phyloP scores from a whole-genome alignment of 1,140 invertebrate genomes.

The Batillaria attramentaria region DNA sequence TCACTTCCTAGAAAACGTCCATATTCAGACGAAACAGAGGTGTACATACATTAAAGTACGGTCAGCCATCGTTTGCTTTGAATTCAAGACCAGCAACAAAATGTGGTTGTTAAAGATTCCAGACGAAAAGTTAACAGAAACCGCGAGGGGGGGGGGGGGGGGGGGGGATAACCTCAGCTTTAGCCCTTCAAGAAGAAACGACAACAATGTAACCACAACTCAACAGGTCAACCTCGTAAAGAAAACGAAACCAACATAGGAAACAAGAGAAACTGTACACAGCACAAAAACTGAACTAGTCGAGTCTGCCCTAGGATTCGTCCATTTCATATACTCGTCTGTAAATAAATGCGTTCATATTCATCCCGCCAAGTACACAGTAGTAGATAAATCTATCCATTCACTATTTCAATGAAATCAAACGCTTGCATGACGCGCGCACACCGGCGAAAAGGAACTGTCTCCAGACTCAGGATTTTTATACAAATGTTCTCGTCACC shows the following conservation, averaged over 20 bases:
- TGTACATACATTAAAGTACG: background rate
- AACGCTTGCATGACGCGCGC: too few relatives aligned
- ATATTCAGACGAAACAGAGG: background rate
- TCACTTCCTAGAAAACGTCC: background rate
- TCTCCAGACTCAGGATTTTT: too few relatives aligned
- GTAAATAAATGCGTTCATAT: too few relatives aligned
- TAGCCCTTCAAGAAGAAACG: too few relatives aligned
- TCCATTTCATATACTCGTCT: too few relatives aligned
- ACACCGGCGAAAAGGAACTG: too few relatives aligned
- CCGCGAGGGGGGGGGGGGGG: too few relatives aligned
- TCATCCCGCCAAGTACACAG: too few relatives aligned
- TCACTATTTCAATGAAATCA: too few relatives aligned
- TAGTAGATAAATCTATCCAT: too few relatives aligned
- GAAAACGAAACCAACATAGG: background rate
- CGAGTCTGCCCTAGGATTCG: background rate
- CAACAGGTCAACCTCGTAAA: background rate
- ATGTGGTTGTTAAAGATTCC: background rate
- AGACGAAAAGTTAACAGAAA: background rate
- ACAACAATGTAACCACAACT: background rate
- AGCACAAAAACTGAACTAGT: background rate
- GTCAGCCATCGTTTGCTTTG: background rate
- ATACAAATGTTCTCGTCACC: too few relatives aligned
- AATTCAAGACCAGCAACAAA: background rate
- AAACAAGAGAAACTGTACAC: background rate
- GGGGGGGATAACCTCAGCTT: too few relatives aligned